Evolutionary conservation across 2,797 vertebrate species (phyloP).

Genomic region (Sparidentex hasta): DNA sequence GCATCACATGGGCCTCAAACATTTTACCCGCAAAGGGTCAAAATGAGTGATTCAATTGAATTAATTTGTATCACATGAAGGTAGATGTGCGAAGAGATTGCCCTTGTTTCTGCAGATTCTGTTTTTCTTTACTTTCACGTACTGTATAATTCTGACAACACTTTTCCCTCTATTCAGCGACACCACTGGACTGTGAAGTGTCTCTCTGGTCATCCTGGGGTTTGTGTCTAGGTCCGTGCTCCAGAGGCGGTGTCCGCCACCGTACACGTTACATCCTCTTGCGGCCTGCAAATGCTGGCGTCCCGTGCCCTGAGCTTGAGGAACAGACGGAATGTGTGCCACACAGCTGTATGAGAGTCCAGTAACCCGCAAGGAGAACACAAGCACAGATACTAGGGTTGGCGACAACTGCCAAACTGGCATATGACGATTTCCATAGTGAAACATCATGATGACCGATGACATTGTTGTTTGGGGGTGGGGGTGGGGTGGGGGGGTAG

Average conservation of each 20-base stretch:
- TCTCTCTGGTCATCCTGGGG: slow-evolving; percentile 90
- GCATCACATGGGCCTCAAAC: not conserved
- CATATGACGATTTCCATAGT: too few species aligned
- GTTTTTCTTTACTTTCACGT: not conserved
- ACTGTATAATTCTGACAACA: not conserved
- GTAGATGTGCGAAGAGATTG: not conserved
- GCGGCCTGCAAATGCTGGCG: slow-evolving; percentile 86
- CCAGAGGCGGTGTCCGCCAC: slow-evolving; percentile 81
- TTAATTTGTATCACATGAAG: not conserved
- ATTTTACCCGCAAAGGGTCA: not conserved
- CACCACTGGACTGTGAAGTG: slow-evolving; percentile 88
- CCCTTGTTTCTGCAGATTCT: not conserved
- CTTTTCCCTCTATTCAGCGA: slow-evolving; percentile 69
- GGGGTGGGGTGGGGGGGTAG: too few species aligned
- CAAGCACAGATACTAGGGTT: slow-evolving; percentile 32
- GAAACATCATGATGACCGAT: too few species aligned
- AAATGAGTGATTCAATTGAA: not conserved
- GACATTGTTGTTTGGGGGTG: too few species aligned
- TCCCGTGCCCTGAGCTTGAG: slow-evolving; percentile 88
- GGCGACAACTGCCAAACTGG: too few species aligned
- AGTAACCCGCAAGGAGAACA: slow-evolving; percentile 63
- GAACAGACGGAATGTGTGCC: slow-evolving; percentile 85
- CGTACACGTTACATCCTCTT: slow-evolving; percentile 89
- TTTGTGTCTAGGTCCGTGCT: slow-evolving; percentile 85
- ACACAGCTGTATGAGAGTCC: slow-evolving; percentile 81